Evolutionary conservation across 2,888 invertebrate species (phyloP), one percentile per base, ranked within the genome.

Genomic region (Drosophila kuntzei): DNA sequence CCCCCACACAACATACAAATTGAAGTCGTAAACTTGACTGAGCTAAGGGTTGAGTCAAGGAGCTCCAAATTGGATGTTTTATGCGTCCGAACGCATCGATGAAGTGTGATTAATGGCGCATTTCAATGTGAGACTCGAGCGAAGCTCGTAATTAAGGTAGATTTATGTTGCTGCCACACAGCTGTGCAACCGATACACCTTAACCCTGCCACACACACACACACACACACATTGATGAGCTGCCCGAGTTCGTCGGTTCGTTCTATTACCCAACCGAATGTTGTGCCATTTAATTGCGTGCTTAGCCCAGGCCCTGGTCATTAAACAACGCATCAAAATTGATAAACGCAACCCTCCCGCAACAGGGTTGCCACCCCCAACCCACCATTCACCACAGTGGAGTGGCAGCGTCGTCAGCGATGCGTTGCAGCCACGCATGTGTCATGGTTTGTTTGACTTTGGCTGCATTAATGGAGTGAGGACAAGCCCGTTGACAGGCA

Each of bases 71-170:
- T 78, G 78, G 64, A 54, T 78, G 73, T 74, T 83, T 83, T 83
- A 83, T 83, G 76, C 64, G 71, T 34, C 32, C 79, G 51, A 67
- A 65, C 60, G 76, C 80, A 85, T 83, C 83, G 86, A 83, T 83
- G 86, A 86, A 82, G 86, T 83, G 80, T 74, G 86, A 83, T 85
- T 85, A 85, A 83, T 83, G 86, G 76, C 68, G 67, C 86, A 67
- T 76, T 85, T 73, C 83, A 67, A 76, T 77, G 83, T 70, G 83
- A 80, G 83, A 53, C 70, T 66, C 39, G 47, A 49, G 2, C 12
- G 32, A 32, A 12, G 5, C 54, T 54, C 54, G 86, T 86, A 85
- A 83, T 83, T 85, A 83, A 85, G 71, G 53, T 59, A 85, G 66
- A 83, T 9, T 9, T 27, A 9, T 85, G 73, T 62, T 22, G 58